These are phyloP conservation scores for Yasuhikotakia modesta DNA, from an alignment of 2,797 vertebrate species.

Conservation along the genomic window DNA sequence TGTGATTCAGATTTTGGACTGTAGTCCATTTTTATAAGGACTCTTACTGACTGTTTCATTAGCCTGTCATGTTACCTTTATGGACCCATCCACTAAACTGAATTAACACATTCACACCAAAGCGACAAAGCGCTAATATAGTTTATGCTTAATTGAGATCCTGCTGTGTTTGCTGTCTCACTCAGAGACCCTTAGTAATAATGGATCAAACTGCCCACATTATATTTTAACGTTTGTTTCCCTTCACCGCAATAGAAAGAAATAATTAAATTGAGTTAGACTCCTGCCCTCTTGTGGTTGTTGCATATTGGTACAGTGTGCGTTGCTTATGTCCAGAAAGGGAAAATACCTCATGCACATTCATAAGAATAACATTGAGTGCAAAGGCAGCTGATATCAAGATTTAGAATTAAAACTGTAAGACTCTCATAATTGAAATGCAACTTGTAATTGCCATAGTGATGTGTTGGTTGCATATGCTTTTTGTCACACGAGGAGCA, in stretches of 20 bases:
- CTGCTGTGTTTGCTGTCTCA: neutral
- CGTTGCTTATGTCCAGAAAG: neutral
- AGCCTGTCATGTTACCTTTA: constrained; percentile 4
- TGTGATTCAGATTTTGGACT: neutral
- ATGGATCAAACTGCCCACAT: constrained; percentile 3
- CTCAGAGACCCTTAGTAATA: constrained; percentile 17
- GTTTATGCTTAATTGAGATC: neutral
- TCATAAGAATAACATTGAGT: neutral
- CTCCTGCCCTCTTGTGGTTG: constrained; percentile 49
- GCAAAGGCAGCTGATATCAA: neutral
- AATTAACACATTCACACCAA: constrained; percentile 8
- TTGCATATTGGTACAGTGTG: neutral
- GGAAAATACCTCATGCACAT: neutral
- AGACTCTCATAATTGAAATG: neutral
- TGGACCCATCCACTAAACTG: neutral
- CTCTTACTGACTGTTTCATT: constrained; percentile 1
- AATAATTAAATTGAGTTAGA: constrained; percentile 23
- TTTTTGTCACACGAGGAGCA: neutral
- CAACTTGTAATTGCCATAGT: neutral
- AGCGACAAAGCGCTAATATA: neutral
- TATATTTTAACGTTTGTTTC: neutral
- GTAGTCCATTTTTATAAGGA: constrained; percentile 7
- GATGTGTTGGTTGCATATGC: neutral
- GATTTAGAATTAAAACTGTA: neutral
- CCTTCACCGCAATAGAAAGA: neutral